Conservation (phyloP, 1,140 invertebrate species). For the Chironomus tepperi region DNA sequence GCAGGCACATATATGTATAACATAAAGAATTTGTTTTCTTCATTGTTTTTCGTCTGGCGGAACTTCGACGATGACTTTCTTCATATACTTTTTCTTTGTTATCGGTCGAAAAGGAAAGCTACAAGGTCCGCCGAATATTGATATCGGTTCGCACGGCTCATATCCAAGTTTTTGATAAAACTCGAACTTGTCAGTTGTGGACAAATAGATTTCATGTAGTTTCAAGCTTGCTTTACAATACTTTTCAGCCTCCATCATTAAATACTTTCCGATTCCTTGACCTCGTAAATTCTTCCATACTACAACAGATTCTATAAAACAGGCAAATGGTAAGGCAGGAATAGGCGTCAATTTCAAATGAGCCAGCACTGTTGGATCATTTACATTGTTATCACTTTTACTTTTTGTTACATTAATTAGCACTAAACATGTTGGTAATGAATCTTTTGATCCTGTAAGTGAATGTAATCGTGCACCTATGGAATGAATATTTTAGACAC, state of each 20-base stretch:
- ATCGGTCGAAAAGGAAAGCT: not conserved
- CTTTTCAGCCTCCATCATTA: conserved; percentile 60
- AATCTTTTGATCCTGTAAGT: conserved; percentile 56
- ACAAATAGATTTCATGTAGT: conserved; percentile 58
- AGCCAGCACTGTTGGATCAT: conserved; percentile 48
- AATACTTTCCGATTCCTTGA: conserved; percentile 60
- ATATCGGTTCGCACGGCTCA: conserved; percentile 52
- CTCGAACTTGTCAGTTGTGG: conserved; percentile 63
- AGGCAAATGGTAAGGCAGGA: conserved; percentile 52
- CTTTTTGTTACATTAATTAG: conserved; percentile 46
- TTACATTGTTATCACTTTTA: conserved; percentile 7
- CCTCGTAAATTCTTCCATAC: conserved; percentile 56
- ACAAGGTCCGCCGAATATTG: conserved; percentile 3
- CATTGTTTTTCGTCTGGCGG: not conserved
- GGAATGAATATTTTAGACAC: conserved; percentile 31
- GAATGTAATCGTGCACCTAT: conserved; percentile 62
- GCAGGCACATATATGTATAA: not conserved
- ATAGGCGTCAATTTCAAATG: conserved; percentile 65
- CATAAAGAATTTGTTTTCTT: not conserved
- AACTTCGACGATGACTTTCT: not conserved
- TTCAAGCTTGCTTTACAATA: conserved; percentile 51
- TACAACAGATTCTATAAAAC: conserved; percentile 69
- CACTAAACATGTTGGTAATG: conserved; percentile 61
- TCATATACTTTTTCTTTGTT: conserved; percentile 18
- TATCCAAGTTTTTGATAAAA: conserved; percentile 73